Percentiles rank a stretch among this genome's conserved stretches.
Evolutionary conservation across 92 coral and sea anemone genomes (phyloP).

Genomic region (Porites cylindrica): DNA sequence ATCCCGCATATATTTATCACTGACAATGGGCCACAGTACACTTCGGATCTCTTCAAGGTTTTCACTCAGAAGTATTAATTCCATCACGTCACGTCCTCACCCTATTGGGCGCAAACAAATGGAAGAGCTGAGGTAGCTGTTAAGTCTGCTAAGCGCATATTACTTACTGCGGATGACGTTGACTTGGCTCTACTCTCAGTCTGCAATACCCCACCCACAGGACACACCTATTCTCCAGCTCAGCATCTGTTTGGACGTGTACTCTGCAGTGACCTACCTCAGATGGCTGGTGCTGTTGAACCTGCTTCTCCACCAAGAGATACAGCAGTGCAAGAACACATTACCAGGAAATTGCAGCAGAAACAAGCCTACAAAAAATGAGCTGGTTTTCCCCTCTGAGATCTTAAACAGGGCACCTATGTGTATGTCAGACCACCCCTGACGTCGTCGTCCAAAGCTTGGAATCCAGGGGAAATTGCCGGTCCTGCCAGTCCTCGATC

Average conservation of each 20-base stretch:
- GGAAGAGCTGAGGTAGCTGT: slow-evolving; percentile 66
- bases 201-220: slow-evolving; percentile 13
- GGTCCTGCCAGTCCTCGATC: too few relatives aligned
- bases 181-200: slow-evolving; percentile 8
- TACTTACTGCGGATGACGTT: slow-evolving; percentile 30
- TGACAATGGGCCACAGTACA: too few relatives aligned
- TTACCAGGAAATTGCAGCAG: too few relatives aligned
- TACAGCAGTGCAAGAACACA: slow-evolving; percentile 33
- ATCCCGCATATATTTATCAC: slow-evolving; percentile 13
- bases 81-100: slow-evolving; percentile 40
- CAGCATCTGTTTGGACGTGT: slow-evolving; percentile 27
- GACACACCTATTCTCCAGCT: slow-evolving; percentile 57
- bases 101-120: slow-evolving; percentile 56
- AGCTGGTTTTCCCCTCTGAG: slow-evolving; percentile 27
- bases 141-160: slow-evolving; percentile 52
- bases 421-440: slow-evolving; percentile 71
- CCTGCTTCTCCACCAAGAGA: slow-evolving; percentile 31
- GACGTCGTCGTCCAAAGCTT: slow-evolving; percentile 51
- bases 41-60: background rate
- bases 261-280: slow-evolving; percentile 54
- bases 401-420: slow-evolving; percentile 36
- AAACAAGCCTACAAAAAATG: too few relatives aligned
- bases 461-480: slow-evolving; percentile 43
- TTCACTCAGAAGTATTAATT: slow-evolving; percentile 31
- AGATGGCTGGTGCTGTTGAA: slow-evolving; percentile 19